Conservation (phyloP, 1,140 invertebrate species). For the Paracyclopina nana region DNA sequence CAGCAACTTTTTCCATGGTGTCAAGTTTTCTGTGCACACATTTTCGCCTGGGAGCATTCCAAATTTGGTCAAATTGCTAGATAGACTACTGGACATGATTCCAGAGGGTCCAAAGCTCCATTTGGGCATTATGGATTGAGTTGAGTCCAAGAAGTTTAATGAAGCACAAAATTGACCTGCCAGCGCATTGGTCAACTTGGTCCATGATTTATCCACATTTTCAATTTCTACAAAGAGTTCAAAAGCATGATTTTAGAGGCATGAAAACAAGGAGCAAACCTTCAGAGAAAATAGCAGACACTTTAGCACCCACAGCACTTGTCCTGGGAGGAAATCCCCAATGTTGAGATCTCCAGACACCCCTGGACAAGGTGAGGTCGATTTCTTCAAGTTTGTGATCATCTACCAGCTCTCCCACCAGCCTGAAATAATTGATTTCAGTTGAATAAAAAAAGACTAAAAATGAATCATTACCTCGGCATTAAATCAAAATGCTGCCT, state of each 20-base stretch:
- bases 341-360: constrained; percentile 69
- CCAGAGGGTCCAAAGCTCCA: constrained; percentile 59
- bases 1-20: constrained; percentile 88
- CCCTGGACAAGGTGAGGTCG: constrained; percentile 73
- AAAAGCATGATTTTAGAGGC: too few species aligned
- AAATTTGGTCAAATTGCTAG: constrained; percentile 26
- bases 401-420: constrained; percentile 69
- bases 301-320: too few species aligned
- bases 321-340: constrained; percentile 82
- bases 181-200: constrained; percentile 60
- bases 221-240: too few species aligned
- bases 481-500: background rate
- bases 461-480: too few species aligned
- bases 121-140: constrained; percentile 61
- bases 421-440: too few species aligned
- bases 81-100: constrained; percentile 24
- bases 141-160: constrained; percentile 79
- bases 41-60: constrained; percentile 77
- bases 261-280: too few species aligned
- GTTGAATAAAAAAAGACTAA: too few species aligned
- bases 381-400: constrained; percentile 68
- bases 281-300: too few species aligned
- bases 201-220: constrained; percentile 60
- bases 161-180: constrained; percentile 88
- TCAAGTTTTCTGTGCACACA: constrained; percentile 95